Evolutionary conservation across 2,797 vertebrate genomes (phyloP).

Genomic region (Notolepis coatsorum): DNA sequence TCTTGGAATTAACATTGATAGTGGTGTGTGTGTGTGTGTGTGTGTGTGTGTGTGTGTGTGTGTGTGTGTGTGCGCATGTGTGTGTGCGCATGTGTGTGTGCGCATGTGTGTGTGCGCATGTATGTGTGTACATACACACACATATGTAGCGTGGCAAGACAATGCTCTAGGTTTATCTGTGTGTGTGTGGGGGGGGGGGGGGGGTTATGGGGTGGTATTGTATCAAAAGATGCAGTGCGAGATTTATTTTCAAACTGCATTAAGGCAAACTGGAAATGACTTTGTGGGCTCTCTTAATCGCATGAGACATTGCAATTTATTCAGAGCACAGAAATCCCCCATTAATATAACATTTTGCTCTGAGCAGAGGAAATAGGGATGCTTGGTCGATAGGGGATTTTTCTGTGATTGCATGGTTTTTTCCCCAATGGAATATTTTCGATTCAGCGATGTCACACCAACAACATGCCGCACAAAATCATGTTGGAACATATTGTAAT

Average conservation of each 20-base stretch:
- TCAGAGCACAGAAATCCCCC: conserved; percentile 11
- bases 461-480: background rate
- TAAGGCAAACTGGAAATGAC: conserved; percentile 29
- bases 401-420: conserved; percentile 16
- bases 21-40: background rate
- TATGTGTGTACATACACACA: no score
- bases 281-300: conserved; percentile 18
- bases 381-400: conserved; percentile 11
- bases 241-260: conserved; percentile 31
- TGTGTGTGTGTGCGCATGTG: no score
- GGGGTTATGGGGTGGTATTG: conserved; percentile 4
- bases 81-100: no score
- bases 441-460: background rate
- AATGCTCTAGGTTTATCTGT: no score
- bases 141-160: no score
- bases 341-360: conserved; percentile 38
- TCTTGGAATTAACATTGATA: background rate
- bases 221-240: conserved; percentile 19
- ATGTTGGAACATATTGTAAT: background rate
- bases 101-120: no score
- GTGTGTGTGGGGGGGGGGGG: no score
- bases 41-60: no score
- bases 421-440: background rate
- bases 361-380: conserved; percentile 14
- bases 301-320: conserved; percentile 24